phyloP scores from a whole-genome alignment of 2,797 vertebrate genomes.

The Gila robusta region DNA sequence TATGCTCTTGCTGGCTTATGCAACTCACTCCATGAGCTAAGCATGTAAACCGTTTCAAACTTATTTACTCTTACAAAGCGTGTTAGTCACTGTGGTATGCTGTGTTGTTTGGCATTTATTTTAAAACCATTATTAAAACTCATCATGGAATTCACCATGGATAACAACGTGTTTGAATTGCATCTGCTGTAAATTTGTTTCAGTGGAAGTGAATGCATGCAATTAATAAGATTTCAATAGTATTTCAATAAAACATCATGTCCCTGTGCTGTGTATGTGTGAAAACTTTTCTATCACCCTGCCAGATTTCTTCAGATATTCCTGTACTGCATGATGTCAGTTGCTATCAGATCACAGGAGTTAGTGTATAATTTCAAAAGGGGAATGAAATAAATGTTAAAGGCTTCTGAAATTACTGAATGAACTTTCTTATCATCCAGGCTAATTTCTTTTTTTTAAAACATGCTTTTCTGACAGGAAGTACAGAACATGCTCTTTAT shows the following conservation, averaged over 20 bases:
- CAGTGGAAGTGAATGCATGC: not conserved
- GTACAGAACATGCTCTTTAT: not conserved
- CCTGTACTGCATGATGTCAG: not conserved
- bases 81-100: not conserved
- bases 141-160: not conserved
- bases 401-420: not conserved
- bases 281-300: not conserved
- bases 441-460: not conserved
- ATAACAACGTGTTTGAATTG: slow-evolving; percentile 8
- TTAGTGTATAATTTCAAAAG: not conserved
- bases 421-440: not conserved
- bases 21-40: not conserved
- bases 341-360: not conserved
- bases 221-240: not conserved
- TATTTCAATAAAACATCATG: not conserved
- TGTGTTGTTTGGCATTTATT: slow-evolving; percentile 4
- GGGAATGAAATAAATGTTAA: not conserved
- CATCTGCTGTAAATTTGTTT: not conserved
- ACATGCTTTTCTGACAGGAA: slow-evolving; percentile 4
- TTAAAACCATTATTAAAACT: not conserved
- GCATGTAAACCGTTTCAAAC: not conserved
- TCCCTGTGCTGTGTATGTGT: not conserved
- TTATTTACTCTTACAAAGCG: not conserved
- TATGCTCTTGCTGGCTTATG: not conserved
- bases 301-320: slow-evolving; percentile 4